Base-by-base conservation (phyloP, 1,140 invertebrate genomes). In the Uloborus diversus region DNA sequence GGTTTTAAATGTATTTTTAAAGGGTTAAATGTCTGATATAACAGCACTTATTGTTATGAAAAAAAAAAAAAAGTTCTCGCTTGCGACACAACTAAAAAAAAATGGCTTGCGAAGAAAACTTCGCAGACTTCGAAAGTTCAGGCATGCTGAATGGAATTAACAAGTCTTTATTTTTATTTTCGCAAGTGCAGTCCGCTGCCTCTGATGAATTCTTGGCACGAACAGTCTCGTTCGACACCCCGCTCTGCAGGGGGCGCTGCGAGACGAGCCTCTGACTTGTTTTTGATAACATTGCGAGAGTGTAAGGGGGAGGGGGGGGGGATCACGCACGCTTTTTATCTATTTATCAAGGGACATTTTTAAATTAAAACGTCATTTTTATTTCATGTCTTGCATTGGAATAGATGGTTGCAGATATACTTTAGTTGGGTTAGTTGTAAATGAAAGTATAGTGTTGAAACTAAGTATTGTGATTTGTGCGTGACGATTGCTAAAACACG, bases 191-290 rank as follows among this genome's bases (percentile, higher is more conserved):
- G n/a, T n/a, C n/a, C 49, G 13, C 11, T 53, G 17, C 23, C 32
- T 23, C 25, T 66, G 73, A 78, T 78, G 73, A 66, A 78, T 66
- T 78, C 73, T 65, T 65, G 62, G 61, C 73, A 78, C 73, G 73
- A 65, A 64, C 20, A 33, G 13, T 9, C 35, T n/a, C 23, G 17
- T 42, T 17, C 32, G 59, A 62, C 59, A 62, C 27, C 17, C 17
- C 17, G 13, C 32, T 28, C 61, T 47, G 49, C 33, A 65, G 61
- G 32, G 73, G 73, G 30, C 73, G 73, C 73, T 78, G 20, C 61
- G 5, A 17, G 32, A 61, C 14, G 32, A 42, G n/a, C 4, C 28
- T 47, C 62, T 76, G 73, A 64, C 73, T 64, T 37, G 35, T 56
- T 78, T 78, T 65, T 78, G 62, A 66, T 78, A 66, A 37, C 62